Conservation (phyloP, 2,113 vertebrate genomes). For the Nymphicus hollandicus region DNA sequence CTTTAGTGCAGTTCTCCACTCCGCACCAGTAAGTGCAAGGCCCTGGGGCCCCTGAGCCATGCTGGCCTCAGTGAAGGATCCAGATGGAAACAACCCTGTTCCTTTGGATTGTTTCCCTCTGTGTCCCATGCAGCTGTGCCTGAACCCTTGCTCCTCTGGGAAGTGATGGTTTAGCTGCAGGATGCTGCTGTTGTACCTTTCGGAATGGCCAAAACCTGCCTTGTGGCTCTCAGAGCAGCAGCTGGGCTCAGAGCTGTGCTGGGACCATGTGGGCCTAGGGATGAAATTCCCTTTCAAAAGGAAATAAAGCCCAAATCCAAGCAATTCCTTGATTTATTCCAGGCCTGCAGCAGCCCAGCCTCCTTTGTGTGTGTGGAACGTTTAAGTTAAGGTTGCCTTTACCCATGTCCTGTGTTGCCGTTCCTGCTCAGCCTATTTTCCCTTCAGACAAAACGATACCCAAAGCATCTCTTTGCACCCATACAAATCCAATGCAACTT, state of each 20-base stretch:
- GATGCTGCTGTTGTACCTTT: neutral
- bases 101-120: fast-evolving
- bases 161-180: neutral
- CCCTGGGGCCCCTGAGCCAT: fast-evolving
- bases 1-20: neutral
- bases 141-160: fast-evolving
- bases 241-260: neutral
- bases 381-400: neutral
- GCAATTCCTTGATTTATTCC: neutral
- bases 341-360: neutral
- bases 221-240: neutral
- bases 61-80: fast-evolving
- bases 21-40: fast-evolving
- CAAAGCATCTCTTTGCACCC: neutral
- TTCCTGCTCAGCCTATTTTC: neutral
- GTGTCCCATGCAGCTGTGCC: fast-evolving
- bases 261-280: neutral
- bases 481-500: neutral
- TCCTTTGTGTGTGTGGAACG: neutral
- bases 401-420: neutral
- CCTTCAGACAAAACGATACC: neutral
- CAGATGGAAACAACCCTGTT: fast-evolving
- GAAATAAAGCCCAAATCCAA: neutral
- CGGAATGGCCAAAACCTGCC: neutral
- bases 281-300: neutral